Percentiles rank a stretch among this genome's conserved stretches.
phyloP scores from a whole-genome alignment of 37 sponge, comb jelly and placozoan species.

The Bolinopsis microptera region DNA sequence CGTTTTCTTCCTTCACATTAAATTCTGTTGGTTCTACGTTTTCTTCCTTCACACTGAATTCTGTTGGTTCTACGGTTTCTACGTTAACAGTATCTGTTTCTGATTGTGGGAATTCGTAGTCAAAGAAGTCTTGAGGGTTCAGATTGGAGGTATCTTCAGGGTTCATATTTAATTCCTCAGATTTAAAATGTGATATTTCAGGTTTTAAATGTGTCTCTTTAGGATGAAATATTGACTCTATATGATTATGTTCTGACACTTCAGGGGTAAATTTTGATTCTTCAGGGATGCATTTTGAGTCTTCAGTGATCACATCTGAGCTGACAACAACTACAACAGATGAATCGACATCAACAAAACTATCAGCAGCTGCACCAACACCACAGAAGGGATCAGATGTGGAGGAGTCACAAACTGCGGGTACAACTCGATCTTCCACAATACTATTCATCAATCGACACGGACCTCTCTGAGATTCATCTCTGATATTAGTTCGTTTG shows the following conservation, averaged over 20 bases:
- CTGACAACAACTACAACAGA: not conserved
- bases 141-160: not conserved
- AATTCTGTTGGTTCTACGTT: too few relatives aligned
- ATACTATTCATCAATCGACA: not conserved
- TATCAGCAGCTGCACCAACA: not conserved
- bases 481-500: not conserved
- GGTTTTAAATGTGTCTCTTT: too few relatives aligned
- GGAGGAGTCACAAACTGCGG: not conserved
- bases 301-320: not conserved
- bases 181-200: too few relatives aligned
- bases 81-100: not conserved
- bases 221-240: too few relatives aligned
- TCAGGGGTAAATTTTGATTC: too few relatives aligned
- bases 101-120: not conserved
- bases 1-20: not conserved
- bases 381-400: not conserved
- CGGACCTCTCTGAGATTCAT: not conserved
- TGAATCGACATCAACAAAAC: not conserved
- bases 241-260: too few relatives aligned
- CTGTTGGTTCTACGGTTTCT: not conserved
- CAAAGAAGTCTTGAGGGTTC: not conserved
- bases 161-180: too few relatives aligned
- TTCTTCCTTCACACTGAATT: not conserved
- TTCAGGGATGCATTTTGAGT: too few relatives aligned
- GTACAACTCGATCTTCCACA: not conserved